These are phyloP conservation scores for Macaca nemestrina DNA, from an alignment of 2,113 vertebrate genomes.

Conservation along the genomic window DNA sequence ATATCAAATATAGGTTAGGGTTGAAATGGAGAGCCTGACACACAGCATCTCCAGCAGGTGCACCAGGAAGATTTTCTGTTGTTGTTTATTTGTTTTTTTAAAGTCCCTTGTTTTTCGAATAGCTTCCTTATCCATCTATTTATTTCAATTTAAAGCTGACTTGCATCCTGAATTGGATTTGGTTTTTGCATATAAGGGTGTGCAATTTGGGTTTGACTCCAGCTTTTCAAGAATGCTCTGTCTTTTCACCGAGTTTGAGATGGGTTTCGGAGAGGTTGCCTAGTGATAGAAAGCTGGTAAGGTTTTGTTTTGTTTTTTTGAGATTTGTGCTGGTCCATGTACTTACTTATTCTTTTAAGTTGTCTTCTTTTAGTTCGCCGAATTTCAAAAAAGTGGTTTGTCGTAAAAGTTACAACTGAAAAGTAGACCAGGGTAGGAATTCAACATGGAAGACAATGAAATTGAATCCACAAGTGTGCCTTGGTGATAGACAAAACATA, in stretches of 20 bases:
- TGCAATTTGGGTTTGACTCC: not conserved
- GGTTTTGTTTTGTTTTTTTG: not conserved
- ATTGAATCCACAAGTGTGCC: slow-evolving; percentile 70
- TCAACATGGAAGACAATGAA: slow-evolving; percentile 60
- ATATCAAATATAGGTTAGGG: slow-evolving; percentile 97
- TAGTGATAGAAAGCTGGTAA: not conserved
- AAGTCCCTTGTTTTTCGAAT: slow-evolving; percentile 73
- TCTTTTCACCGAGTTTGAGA: not conserved
- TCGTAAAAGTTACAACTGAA: not conserved
- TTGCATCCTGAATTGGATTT: slow-evolving; percentile 17
- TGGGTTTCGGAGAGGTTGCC: not conserved
- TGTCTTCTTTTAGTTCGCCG: not conserved
- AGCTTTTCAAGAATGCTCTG: not conserved
- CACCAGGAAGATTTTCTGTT: slow-evolving; percentile 81
- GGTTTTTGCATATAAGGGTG: not conserved
- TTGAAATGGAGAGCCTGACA: slow-evolving; percentile 89
- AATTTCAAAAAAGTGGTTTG: slow-evolving; percentile 52
- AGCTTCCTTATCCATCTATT: slow-evolving; percentile 67
- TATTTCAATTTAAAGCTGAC: slow-evolving; percentile 72
- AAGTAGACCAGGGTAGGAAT: slow-evolving; percentile 64
- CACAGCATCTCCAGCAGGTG: slow-evolving; percentile 96
- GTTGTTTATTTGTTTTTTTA: slow-evolving; percentile 32
- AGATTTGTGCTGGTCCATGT: not conserved
- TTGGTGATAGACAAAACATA: slow-evolving; percentile 77
- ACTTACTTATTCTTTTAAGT: not conserved